phyloP scores from a whole-genome alignment of 2,888 invertebrate species.

The Fragum sueziense region DNA sequence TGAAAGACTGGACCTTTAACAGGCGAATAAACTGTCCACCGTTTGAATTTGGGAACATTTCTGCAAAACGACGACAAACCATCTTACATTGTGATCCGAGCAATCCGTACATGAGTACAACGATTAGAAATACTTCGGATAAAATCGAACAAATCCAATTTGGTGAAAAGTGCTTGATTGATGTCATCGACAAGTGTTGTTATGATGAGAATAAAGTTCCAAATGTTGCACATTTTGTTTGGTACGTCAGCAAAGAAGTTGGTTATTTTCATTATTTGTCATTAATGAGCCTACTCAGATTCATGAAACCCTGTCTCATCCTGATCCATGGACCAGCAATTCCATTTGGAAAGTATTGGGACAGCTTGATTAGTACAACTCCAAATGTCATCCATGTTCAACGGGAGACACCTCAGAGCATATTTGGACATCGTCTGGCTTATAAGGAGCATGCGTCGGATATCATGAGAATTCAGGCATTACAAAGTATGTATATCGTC shows the following conservation, averaged over 20 bases:
- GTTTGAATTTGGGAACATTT: background rate
- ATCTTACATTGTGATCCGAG: background rate
- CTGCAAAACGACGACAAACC: background rate
- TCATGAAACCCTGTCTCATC: slow-evolving; percentile 64
- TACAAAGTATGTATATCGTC: slow-evolving; percentile 59
- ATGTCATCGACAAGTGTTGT: slow-evolving; percentile 37
- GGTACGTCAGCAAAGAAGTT: slow-evolving; percentile 41
- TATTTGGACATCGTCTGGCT: slow-evolving; percentile 64
- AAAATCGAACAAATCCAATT: too few relatives aligned
- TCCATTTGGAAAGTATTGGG: slow-evolving; percentile 65
- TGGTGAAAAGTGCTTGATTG: slow-evolving; percentile 35
- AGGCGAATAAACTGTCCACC: background rate
- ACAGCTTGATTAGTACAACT: too few relatives aligned
- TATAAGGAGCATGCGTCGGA: slow-evolving; percentile 60
- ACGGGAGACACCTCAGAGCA: slow-evolving; percentile 31
- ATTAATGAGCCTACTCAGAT: slow-evolving; percentile 50
- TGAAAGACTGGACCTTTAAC: slow-evolving; percentile 10
- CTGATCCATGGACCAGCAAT: slow-evolving; percentile 61
- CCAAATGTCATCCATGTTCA: slow-evolving; percentile 62
- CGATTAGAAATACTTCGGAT: background rate
- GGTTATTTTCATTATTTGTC: slow-evolving; percentile 48
- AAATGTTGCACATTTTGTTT: slow-evolving; percentile 53
- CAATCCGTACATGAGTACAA: background rate
- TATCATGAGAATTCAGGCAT: too few relatives aligned
- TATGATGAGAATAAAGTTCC: slow-evolving; percentile 46